These are phyloP conservation scores for Agriopis marginaria DNA, from an alignment of 2,888 invertebrate species.

Conservation along the genomic window DNA sequence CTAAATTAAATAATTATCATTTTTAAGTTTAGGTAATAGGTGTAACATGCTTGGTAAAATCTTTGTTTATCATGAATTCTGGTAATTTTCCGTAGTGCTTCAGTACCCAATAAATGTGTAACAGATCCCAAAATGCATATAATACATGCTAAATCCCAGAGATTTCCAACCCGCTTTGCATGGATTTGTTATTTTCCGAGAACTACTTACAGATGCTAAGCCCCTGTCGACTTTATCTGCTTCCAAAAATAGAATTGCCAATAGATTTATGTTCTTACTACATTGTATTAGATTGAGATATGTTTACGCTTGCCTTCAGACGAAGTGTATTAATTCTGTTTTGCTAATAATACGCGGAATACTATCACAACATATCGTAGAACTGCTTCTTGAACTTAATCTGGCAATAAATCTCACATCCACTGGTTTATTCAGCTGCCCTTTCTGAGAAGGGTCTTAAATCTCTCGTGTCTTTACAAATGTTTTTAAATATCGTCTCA, in stretches of 20 bases:
- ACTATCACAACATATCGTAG: constrained; percentile 30
- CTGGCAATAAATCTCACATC: constrained; percentile 10
- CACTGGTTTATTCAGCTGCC: not conserved
- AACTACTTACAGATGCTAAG: constrained; percentile 19
- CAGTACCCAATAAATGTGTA: not conserved
- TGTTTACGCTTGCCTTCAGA: constrained; percentile 25
- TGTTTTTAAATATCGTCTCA: not conserved
- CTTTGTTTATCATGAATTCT: no score
- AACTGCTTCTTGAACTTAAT: constrained; percentile 7
- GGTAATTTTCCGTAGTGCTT: no score
- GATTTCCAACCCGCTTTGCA: constrained; percentile 1
- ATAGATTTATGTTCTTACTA: constrained; percentile 32
- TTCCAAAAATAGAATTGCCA: constrained; percentile 30
- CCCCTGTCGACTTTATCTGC: not conserved
- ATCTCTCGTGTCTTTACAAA: not conserved
- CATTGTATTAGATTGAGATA: constrained; percentile 22
- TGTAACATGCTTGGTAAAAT: no score
- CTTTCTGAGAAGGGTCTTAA: not conserved
- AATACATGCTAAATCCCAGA: not conserved
- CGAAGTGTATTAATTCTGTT: constrained; percentile 29
- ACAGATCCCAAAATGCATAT: not conserved
- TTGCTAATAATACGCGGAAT: constrained; percentile 26
- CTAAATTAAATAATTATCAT: no score
- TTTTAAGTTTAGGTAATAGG: no score
- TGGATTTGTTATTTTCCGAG: constrained; percentile 26